Percentiles rank a stretch among this genome's conserved stretches.
phyloP scores from a whole-genome alignment of 2,113 vertebrate species.

The Gila orcuttii region DNA sequence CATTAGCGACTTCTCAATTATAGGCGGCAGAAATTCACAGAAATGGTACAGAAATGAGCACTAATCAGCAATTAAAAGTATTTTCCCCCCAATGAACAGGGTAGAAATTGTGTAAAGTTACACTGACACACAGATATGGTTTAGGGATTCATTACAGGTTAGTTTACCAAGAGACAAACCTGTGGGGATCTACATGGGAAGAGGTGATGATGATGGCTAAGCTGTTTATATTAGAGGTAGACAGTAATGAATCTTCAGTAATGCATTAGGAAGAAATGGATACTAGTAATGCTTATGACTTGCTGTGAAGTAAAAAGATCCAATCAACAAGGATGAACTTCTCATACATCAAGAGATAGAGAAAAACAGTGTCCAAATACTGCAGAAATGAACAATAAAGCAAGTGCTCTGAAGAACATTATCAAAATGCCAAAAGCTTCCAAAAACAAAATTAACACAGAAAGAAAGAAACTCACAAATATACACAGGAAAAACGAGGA shows the following conservation, averaged over 20 bases:
- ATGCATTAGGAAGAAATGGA: slow-evolving; percentile 59
- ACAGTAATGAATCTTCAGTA: slow-evolving; percentile 65
- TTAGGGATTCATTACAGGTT: slow-evolving; percentile 42
- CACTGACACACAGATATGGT: slow-evolving; percentile 44
- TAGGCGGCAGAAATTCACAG: slow-evolving; percentile 39
- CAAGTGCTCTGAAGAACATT: slow-evolving; percentile 19
- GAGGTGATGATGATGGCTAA: slow-evolving; percentile 33
- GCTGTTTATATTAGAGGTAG: slow-evolving; percentile 70
- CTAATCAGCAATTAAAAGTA: slow-evolving; percentile 41
- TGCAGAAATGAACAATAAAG: slow-evolving; percentile 37
- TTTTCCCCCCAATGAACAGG: not conserved
- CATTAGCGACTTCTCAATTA: slow-evolving; percentile 67
- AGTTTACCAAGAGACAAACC: slow-evolving; percentile 36
- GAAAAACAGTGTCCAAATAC: not conserved
- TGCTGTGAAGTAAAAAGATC: slow-evolving; percentile 34
- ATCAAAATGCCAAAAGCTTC: slow-evolving; percentile 41
- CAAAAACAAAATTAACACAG: not conserved
- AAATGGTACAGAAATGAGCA: slow-evolving; percentile 45
- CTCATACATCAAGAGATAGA: slow-evolving; percentile 10
- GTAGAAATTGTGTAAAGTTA: slow-evolving; percentile 29
- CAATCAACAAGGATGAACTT: slow-evolving; percentile 16
- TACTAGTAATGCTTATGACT: slow-evolving; percentile 46
- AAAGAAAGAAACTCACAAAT: slow-evolving; percentile 3
- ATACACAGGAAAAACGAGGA: slow-evolving; percentile 36
- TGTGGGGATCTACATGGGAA: slow-evolving; percentile 33